These are phyloP conservation scores for Lottia gigantea DNA, from an alignment of 2,888 invertebrate genomes.

Conservation along the genomic window DNA sequence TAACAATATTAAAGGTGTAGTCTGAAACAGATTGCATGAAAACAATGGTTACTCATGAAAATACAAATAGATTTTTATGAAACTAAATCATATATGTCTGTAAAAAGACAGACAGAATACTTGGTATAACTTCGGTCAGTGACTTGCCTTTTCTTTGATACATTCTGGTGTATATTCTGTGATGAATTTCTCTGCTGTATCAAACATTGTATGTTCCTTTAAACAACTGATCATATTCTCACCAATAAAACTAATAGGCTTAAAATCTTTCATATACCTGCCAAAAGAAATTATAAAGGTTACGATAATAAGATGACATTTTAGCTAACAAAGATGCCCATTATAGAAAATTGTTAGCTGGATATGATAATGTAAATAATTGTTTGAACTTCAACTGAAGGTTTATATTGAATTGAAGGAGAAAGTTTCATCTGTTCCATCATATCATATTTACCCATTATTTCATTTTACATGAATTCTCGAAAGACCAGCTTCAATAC, in stretches of 20 bases:
- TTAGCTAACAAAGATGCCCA: no score
- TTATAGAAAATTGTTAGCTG: no score
- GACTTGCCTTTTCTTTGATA: constrained; percentile 38
- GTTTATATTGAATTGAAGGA: no score
- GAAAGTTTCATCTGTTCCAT: no score
- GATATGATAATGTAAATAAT: no score
- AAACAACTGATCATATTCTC: constrained; percentile 46
- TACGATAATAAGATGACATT: no score
- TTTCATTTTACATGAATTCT: no score
- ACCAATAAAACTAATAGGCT: constrained; percentile 40
- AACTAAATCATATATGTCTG: neutral
- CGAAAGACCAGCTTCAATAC: no score
- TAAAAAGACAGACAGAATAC: neutral
- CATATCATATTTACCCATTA: no score
- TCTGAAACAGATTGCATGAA: no score
- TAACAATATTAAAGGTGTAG: no score
- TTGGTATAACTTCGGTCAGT: neutral
- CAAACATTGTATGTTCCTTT: constrained; percentile 48
- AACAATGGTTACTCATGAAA: neutral
- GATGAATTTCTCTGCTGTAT: constrained; percentile 48
- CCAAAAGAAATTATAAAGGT: neutral
- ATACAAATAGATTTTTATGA: neutral
- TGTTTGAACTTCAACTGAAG: no score
- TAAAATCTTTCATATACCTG: constrained; percentile 55
- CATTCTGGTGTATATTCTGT: constrained; percentile 52